These are phyloP conservation scores for Aspidoscelis tigris DNA, from an alignment of 2,113 vertebrate genomes.

Conservation along the genomic window DNA sequence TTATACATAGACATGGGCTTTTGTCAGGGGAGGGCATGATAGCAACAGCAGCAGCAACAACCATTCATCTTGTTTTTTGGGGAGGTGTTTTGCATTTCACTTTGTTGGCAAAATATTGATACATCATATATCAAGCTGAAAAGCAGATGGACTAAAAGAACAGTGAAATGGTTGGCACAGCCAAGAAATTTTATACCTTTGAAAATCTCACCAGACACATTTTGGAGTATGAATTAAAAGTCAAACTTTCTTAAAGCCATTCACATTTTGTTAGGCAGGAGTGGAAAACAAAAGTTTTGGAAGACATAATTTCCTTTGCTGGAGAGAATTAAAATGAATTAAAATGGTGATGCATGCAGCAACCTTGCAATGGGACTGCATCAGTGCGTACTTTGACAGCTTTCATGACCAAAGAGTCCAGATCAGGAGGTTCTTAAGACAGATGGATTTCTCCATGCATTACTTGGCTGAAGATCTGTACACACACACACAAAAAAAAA, in stretches of 20 bases:
- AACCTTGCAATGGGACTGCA: neutral
- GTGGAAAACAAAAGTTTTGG: neutral
- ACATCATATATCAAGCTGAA: neutral
- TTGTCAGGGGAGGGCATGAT: neutral
- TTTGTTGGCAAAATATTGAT: neutral
- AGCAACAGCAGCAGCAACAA: too few species aligned
- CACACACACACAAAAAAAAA: too few species aligned
- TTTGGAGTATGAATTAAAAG: constrained; percentile 18
- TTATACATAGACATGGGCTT: neutral
- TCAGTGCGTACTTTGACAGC: neutral
- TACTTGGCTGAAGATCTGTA: too few species aligned
- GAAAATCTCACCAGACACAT: neutral
- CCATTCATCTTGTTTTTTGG: too few species aligned
- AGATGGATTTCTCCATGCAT: too few species aligned
- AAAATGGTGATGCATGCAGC: neutral
- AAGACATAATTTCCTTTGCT: neutral
- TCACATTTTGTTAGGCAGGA: neutral
- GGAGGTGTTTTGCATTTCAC: constrained; percentile 1
- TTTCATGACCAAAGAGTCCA: neutral
- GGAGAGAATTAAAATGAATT: neutral
- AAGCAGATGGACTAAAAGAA: constrained; percentile 8
- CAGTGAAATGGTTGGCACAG: constrained; percentile 7
- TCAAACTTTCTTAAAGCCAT: constrained; percentile 8
- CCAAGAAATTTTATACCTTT: constrained; percentile 11
- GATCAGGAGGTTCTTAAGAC: neutral